phyloP scores from a whole-genome alignment of 2,797 vertebrate species.

The Sebastes wilsoni region DNA sequence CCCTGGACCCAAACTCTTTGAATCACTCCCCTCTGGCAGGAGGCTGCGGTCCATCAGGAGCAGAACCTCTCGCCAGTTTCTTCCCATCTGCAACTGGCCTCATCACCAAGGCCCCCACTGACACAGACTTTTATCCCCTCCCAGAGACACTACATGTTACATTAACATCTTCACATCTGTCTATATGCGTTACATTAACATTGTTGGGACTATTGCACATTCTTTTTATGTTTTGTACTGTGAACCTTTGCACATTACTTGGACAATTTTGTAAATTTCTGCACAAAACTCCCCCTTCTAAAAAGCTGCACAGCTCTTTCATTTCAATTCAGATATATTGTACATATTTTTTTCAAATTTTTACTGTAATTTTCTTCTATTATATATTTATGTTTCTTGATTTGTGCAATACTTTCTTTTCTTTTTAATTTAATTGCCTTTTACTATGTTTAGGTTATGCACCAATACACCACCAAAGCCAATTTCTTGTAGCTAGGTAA shows the following conservation, averaged over 20 bases:
- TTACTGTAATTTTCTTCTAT: not conserved
- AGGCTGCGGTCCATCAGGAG: too few relatives aligned
- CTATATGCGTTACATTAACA: not conserved
- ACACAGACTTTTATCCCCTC: not conserved
- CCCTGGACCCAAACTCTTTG: too few relatives aligned
- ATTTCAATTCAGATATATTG: not conserved
- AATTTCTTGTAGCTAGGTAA: not conserved
- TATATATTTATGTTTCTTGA: not conserved
- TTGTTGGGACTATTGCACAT: not conserved
- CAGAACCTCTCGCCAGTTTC: not conserved
- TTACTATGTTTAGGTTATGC: not conserved
- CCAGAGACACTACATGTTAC: not conserved
- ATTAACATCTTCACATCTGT: not conserved
- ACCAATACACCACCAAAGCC: not conserved
- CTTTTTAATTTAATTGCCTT: not conserved
- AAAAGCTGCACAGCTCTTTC: not conserved
- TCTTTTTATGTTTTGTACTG: not conserved
- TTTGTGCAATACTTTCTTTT: not conserved
- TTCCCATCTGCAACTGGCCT: not conserved
- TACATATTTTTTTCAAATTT: not conserved
- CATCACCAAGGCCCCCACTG: not conserved
- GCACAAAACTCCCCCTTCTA: not conserved
- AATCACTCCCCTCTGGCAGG: too few relatives aligned
- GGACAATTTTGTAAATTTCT: not conserved
- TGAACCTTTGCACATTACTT: not conserved